Evolutionary conservation across 2,888 invertebrate genomes (phyloP), one percentile per base, ranked within the genome.

Genomic region (Blastobasis adustella): DNA sequence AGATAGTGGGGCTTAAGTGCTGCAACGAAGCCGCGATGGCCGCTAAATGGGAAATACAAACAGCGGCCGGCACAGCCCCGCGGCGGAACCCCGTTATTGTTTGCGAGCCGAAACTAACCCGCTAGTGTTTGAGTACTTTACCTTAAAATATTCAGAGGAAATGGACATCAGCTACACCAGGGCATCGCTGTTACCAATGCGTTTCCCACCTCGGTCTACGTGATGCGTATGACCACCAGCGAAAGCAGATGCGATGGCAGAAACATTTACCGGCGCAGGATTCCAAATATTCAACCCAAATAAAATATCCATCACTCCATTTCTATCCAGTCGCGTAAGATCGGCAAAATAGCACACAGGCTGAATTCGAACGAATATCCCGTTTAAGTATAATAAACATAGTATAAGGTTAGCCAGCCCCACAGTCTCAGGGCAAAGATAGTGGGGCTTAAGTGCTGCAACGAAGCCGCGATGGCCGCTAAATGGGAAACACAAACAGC

Each of bases 401-500:
- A 23, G 2, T 23, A 23, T 23, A 23, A 23, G 23, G 23, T 23
- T 23, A 23, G 23, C 23, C 23, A 23, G 23, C 23, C 23, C 23
- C 23, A 23, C 23, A 23, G 23, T 23, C 23, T 23, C 23, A 23
- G 23, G 57, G 55, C 56, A 64, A 67, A 65, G 63, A 67, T 58
- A 50, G 40, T 55, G 54, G 51, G 55, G 46, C 62, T 56, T 64
- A 65, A 72, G 63, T 66, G 61, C 58, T 67, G 71, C 66, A 70
- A 71, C 69, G 67, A 76, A 76, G 72, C 77, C 73, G 62, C 74
- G 71, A 74, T 73, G 69, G 75, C 58, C 73, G 64, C 75, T 77
- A 76, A 83, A 83, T 78, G 74, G 69, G 66, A 76, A 86, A 87
- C 79, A 82, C 81, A 87, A 86, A 86, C 82, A 86, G 62, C 66